Percentiles rank a stretch among this genome's conserved stretches.
These are phyloP conservation scores for Drosophila obscura DNA, from an alignment of 1,140 invertebrate genomes.

Conservation along the genomic window DNA sequence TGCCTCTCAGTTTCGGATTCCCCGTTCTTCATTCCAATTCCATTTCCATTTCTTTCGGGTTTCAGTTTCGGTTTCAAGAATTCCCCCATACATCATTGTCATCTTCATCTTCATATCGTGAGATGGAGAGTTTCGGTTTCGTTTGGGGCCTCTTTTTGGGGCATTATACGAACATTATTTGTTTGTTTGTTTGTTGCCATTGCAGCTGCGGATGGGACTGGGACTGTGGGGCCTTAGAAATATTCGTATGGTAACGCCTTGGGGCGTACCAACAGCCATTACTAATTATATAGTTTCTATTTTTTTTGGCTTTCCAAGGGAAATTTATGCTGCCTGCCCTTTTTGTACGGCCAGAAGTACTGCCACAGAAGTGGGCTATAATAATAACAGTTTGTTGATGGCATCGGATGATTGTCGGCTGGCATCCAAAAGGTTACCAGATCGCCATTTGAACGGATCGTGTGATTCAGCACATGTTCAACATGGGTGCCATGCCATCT, in stretches of 20 bases:
- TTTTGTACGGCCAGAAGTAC: too few species aligned
- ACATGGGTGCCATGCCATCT: too few species aligned
- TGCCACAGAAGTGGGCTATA: constrained; percentile 47
- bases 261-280: constrained; percentile 60
- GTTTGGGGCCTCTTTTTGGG: constrained; percentile 34
- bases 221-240: too few species aligned
- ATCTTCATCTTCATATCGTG: constrained; percentile 32
- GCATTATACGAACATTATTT: constrained; percentile 3
- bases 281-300: constrained; percentile 70
- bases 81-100: constrained; percentile 63
- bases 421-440: constrained; percentile 28
- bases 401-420: constrained; percentile 3
- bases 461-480: constrained; percentile 19
- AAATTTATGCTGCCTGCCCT: constrained; percentile 48
- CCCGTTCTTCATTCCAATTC: constrained; percentile 17
- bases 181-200: constrained; percentile 9
- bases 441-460: constrained; percentile 20
- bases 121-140: constrained; percentile 61
- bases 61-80: constrained; percentile 64
- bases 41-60: constrained; percentile 12
- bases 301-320: constrained; percentile 54
- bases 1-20: constrained; percentile 57
- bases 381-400: constrained; percentile 47
- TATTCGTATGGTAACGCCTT: constrained; percentile 28
- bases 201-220: background rate